Conservation (phyloP, 2,797 vertebrate genomes). For the Adrianichthys oophorus region DNA sequence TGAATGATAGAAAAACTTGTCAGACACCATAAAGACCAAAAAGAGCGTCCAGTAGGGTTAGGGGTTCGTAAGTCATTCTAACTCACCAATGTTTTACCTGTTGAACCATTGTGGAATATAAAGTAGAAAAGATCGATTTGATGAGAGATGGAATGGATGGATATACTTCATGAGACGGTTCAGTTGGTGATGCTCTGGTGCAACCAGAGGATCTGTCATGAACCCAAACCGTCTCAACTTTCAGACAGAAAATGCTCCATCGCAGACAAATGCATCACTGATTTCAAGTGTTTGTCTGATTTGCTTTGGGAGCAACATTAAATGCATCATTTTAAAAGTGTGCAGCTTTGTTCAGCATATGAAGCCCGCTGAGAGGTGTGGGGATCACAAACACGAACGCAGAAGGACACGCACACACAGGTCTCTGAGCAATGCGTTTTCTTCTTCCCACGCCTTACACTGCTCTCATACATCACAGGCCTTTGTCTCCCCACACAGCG, state of each 20-base stretch:
- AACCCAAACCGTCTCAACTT: conserved; percentile 6
- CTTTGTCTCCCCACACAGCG: conserved; percentile 75
- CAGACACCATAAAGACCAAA: no score
- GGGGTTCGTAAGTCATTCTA: no score
- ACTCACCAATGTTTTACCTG: no score
- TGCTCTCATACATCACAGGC: conserved; percentile 70
- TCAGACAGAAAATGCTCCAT: conserved; percentile 40
- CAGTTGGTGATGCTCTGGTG: conserved; percentile 3
- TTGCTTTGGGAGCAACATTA: conserved; percentile 44
- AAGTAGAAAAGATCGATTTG: no score
- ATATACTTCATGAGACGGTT: no score
- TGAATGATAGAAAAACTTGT: no score
- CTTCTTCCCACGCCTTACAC: conserved; percentile 69
- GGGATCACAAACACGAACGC: conserved; percentile 42
- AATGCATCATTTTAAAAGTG: conserved; percentile 48
- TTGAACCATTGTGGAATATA: no score
- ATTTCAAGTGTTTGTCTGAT: conserved; percentile 41
- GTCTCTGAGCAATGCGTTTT: conserved; percentile 63
- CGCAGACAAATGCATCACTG: conserved; percentile 49
- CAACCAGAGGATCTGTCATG: conserved; percentile 64
- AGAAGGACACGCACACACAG: conserved; percentile 27
- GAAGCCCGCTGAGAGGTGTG: conserved; percentile 48
- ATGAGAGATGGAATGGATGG: no score
- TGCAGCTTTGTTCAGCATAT: conserved; percentile 29
- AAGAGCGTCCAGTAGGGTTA: no score